Base-by-base conservation (phyloP, 1,140 invertebrate genomes). In the Acromyrmex heyeri region DNA sequence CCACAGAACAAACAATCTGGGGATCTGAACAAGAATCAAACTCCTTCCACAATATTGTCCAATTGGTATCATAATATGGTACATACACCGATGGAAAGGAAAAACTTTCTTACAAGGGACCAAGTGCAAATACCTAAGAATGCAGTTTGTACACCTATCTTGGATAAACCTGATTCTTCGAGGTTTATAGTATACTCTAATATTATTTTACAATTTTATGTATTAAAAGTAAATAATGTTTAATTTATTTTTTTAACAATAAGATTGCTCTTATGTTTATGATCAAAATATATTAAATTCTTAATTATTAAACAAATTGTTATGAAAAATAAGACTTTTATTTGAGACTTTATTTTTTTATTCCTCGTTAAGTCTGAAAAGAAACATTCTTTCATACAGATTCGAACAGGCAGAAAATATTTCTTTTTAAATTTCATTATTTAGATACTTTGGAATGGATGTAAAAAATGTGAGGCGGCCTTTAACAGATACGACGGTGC, bases 1-100 rank as follows among this genome's bases (percentile, higher is more conserved):
- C 93, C 94, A 0, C 93, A 93, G 69, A 92, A 48, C 44, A 93
- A 93, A 86, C 50, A 87, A 0, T 50, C 62, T 10, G 73, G 44
- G 27, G 67, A 91, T 57, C 85, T 53, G 75, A 67, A 79, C 10
- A 91, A 88, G 30, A 92, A 75, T 91, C 87, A 92, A 81, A 94
- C 93, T 57, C 94, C 93, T 59, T 91, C 92, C 8, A 93, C 94
- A 24, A 90, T 93, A 73, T 91, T 92, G 24, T 91, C 89, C 38
- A 91, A 90, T 59, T 91, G 90, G 89, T 88, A 73, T 38, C 88
- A 91, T 82, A 92, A 87, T 67, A 73, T 91, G 77, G 82, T 69
- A 55, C 92, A 92, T 18, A 94, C 93, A 44, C 92, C 93, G 12
- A 53, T 92, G 8, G 90, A 93, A 64, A 92, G 53, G 86, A 89